phyloP scores from a whole-genome alignment of 2,797 vertebrate genomes.

The Phyllotis vaccarum region DNA sequence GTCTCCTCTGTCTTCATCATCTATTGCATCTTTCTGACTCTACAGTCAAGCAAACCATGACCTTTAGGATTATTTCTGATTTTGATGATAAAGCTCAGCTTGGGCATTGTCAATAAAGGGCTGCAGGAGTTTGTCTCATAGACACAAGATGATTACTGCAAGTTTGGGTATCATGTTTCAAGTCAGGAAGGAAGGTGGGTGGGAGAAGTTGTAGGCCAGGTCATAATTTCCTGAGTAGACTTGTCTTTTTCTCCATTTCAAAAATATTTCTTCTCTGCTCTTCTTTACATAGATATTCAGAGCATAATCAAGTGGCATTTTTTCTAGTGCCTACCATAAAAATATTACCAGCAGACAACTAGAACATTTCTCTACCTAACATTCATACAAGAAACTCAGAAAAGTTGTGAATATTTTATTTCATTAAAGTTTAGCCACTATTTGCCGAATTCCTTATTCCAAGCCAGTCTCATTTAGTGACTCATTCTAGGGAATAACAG shows the following conservation, averaged over 20 bases:
- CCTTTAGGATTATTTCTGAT: background rate
- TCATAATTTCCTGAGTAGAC: background rate
- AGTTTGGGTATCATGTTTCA: background rate
- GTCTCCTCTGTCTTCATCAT: background rate
- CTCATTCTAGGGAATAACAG: background rate
- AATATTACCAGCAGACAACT: background rate
- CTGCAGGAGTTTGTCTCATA: background rate
- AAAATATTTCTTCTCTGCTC: background rate
- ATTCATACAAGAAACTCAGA: background rate
- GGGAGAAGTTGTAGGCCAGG: background rate
- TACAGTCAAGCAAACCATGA: background rate
- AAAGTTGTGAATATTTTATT: background rate
- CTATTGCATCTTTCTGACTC: background rate
- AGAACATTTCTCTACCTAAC: background rate
- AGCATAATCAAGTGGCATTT: background rate
- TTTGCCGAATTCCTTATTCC: background rate
- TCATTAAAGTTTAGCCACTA: background rate
- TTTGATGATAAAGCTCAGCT: background rate
- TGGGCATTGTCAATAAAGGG: background rate
- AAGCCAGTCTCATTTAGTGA: slow-evolving; percentile 39
- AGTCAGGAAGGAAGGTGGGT: background rate
- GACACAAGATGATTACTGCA: background rate
- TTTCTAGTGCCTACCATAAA: background rate
- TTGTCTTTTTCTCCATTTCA: background rate
- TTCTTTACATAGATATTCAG: background rate